Conservation (phyloP, 1,140 invertebrate species). For the Diorhabda carinulata region DNA sequence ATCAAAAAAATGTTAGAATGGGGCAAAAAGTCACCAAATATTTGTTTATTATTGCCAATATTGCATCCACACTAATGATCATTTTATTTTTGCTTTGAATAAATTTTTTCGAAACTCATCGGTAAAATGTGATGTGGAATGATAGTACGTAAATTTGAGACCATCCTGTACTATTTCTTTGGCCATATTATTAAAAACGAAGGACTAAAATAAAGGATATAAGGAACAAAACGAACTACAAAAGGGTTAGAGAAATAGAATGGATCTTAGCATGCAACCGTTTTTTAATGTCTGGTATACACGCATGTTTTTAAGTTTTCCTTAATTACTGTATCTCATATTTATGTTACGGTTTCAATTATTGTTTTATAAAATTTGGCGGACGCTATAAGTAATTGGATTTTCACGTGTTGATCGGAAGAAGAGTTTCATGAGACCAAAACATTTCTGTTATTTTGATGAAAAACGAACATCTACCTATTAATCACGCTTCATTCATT, state of each 20-base stretch:
- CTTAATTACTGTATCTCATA: conserved; percentile 27
- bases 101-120: too few species aligned
- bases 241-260: conserved; percentile 24
- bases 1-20: too few species aligned
- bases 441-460: neutral
- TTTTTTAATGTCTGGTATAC: conserved; percentile 29
- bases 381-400: conserved; percentile 17
- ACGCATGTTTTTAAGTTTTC: conserved; percentile 30
- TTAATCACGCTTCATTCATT: neutral
- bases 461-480: neutral
- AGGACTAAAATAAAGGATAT: conserved; percentile 15
- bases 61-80: too few species aligned
- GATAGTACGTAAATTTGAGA: neutral
- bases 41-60: too few species aligned
- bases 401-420: conserved; percentile 15
- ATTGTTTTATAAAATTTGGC: conserved; percentile 21
- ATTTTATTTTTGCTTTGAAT: too few species aligned
- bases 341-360: conserved; percentile 20
- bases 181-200: conserved; percentile 20
- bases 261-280: conserved; percentile 26
- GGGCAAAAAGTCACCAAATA: too few species aligned
- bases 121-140: too few species aligned
- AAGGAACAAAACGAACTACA: conserved; percentile 20
- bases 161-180: conserved; percentile 13
- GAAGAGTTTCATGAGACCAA: neutral